Evolutionary conservation across 2,113 vertebrate genomes (phyloP).

Genomic region (Alaudala cheleensis): DNA sequence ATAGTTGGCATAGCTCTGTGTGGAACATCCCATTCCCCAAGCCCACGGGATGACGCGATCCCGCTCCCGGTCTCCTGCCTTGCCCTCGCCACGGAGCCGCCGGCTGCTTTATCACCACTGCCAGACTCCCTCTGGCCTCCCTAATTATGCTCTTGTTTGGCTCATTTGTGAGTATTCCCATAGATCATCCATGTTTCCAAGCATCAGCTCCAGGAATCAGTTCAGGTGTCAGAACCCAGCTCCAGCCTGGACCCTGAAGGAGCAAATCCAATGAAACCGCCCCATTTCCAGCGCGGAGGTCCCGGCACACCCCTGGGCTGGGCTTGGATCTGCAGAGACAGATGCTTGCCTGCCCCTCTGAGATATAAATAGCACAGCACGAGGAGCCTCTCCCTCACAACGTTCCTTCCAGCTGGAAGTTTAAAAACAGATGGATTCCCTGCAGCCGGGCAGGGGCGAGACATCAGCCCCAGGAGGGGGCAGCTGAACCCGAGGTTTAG

Average conservation of each 20-base stretch:
- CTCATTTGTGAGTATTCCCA: not conserved
- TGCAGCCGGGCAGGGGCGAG: not conserved
- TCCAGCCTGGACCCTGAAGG: not conserved
- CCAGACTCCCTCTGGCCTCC: not conserved
- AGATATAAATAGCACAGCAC: not conserved
- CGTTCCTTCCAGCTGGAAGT: not conserved
- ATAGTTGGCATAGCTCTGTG: not conserved
- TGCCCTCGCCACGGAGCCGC: fast-evolving
- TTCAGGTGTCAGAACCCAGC: not conserved
- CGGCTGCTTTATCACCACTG: fast-evolving
- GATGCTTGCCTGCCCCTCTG: not conserved
- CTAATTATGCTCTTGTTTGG: not conserved
- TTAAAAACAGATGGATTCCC: not conserved
- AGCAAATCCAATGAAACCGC: not conserved
- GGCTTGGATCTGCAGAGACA: not conserved
- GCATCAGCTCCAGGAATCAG: not conserved
- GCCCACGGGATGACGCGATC: not conserved
- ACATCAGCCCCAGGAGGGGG: not conserved
- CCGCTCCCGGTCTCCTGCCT: not conserved
- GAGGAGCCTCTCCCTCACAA: not conserved
- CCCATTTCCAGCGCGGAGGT: fast-evolving
- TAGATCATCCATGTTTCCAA: fast-evolving
- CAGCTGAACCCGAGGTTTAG: not conserved
- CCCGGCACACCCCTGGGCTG: not conserved
- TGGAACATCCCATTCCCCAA: not conserved